Conservation (phyloP, 2,113 vertebrate genomes). For the Amblyornis subalaris region DNA sequence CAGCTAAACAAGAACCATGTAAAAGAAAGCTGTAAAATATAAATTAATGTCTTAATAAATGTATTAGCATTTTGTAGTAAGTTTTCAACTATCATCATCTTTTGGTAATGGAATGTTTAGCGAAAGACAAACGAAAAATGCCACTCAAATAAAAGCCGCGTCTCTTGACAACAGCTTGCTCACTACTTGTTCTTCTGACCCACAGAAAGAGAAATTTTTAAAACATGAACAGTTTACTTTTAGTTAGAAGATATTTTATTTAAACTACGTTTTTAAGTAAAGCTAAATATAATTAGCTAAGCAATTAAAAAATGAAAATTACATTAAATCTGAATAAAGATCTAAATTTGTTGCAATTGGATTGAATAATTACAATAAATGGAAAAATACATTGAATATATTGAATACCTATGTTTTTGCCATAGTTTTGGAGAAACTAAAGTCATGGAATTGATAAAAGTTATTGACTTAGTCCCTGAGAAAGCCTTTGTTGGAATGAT, state of each 20-base stretch:
- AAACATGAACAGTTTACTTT: neutral
- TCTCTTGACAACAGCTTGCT: neutral
- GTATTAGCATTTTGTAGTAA: neutral
- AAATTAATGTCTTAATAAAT: neutral
- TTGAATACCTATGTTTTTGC: neutral
- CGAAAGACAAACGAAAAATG: neutral
- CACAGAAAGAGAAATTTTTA: neutral
- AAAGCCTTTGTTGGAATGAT: neutral
- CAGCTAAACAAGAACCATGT: neutral
- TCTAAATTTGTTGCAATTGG: neutral
- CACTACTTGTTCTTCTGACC: neutral
- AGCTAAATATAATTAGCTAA: neutral
- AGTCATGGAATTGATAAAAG: neutral
- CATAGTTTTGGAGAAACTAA: neutral
- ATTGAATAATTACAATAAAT: neutral
- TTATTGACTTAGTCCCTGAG: neutral
- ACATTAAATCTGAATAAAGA: neutral
- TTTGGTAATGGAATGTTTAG: neutral
- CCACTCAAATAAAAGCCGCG: neutral
- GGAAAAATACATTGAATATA: neutral
- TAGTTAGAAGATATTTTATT: neutral
- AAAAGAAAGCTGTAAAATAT: neutral
- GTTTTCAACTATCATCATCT: neutral
- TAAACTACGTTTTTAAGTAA: neutral
- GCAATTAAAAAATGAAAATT: neutral